Evolutionary conservation across 1,140 invertebrate species (phyloP).

Genomic region (Monochamus saltuarius): DNA sequence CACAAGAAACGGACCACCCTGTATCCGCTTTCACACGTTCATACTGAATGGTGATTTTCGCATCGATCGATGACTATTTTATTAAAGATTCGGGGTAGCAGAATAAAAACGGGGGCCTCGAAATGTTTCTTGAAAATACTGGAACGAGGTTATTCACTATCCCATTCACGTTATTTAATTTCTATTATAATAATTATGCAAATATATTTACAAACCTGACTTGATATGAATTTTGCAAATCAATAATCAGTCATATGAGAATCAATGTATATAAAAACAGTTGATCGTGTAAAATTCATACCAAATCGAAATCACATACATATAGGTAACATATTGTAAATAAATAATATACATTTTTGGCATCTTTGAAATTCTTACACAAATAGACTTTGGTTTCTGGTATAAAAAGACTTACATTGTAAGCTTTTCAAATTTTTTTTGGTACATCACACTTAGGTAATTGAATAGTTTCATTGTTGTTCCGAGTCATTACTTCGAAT

Average conservation of each 20-base stretch:
- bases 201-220: conserved; percentile 26
- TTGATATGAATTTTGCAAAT: conserved; percentile 33
- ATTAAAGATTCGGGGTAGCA: neutral
- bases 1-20: no score
- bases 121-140: conserved; percentile 6
- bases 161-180: conserved; percentile 1
- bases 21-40: no score
- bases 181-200: conserved; percentile 16
- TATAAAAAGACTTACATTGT: conserved; percentile 51
- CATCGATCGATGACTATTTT: no score
- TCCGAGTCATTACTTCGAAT: conserved; percentile 31
- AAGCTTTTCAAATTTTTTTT: conserved; percentile 39
- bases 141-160: no score
- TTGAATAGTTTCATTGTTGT: conserved; percentile 46
- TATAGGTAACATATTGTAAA: conserved; percentile 58
- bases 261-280: conserved; percentile 28
- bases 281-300: conserved; percentile 30
- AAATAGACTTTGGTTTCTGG: conserved; percentile 64
- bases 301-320: conserved; percentile 51
- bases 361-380: conserved; percentile 64
- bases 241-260: conserved; percentile 38
- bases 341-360: conserved; percentile 61
- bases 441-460: conserved; percentile 52
- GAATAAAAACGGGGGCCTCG: neutral
- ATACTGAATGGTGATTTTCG: no score